Percentiles rank a stretch among this genome's conserved stretches.
phyloP scores from a whole-genome alignment of 2,797 vertebrate genomes.

The Chaunax sp. region DNA sequence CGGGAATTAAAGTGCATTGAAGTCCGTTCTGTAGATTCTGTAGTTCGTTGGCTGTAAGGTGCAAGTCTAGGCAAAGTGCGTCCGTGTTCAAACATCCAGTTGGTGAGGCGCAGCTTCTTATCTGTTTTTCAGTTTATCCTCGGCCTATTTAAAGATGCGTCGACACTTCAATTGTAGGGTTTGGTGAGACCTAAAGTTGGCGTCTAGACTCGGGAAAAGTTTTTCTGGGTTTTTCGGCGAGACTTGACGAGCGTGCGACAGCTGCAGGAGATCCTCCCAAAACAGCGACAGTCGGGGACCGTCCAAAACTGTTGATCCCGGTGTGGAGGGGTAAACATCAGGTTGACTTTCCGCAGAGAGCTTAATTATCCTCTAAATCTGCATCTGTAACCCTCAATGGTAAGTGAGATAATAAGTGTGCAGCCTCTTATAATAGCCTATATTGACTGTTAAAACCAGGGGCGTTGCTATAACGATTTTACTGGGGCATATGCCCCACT shows the following conservation, averaged over 20 bases:
- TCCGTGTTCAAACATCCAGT: background rate
- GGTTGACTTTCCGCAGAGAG: too few species aligned
- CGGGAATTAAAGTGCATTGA: background rate
- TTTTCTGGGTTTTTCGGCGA: background rate
- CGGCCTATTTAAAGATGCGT: fast-evolving
- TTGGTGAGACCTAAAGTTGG: background rate
- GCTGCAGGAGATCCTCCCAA: conserved; percentile 25
- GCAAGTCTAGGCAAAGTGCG: fast-evolving
- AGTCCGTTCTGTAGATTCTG: too few species aligned
- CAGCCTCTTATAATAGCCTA: background rate
- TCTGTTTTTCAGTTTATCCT: background rate
- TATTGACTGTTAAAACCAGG: too few species aligned
- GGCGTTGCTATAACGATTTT: too few species aligned
- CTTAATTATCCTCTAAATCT: background rate
- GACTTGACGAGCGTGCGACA: conserved; percentile 15
- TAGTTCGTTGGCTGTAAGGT: too few species aligned
- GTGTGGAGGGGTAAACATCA: background rate
- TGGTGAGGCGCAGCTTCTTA: background rate
- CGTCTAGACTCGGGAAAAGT: fast-evolving
- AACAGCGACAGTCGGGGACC: background rate
- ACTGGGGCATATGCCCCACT: too few species aligned
- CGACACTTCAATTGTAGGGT: fast-evolving
- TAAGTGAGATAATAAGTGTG: background rate
- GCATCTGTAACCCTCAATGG: background rate
- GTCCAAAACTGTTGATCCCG: background rate